A percentile compares a stretch with the other conserved stretches of the same genome.
phyloP scores from a whole-genome alignment of 2,888 invertebrate species.

The Hydrotaea diabolus region DNA sequence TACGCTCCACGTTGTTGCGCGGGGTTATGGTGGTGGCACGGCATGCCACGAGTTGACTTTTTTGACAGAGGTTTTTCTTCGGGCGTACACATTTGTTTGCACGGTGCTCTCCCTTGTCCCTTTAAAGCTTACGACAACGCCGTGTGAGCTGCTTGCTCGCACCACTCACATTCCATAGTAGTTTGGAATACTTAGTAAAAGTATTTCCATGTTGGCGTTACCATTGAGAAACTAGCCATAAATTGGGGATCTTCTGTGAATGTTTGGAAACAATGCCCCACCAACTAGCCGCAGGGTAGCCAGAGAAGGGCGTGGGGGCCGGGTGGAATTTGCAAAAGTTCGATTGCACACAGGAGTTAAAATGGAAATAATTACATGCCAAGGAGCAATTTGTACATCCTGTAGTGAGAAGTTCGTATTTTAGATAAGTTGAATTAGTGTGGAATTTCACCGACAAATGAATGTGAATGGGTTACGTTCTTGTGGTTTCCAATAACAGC shows the following conservation, averaged over 20 bases:
- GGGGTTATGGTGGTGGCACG: too few relatives aligned
- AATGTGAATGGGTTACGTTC: background rate
- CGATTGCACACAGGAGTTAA: background rate
- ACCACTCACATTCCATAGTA: background rate
- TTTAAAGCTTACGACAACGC: background rate
- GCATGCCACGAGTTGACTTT: too few relatives aligned
- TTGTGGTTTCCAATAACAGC: background rate
- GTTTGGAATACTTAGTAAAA: background rate
- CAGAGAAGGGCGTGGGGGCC: background rate
- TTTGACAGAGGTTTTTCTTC: background rate
- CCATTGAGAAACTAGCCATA: slow-evolving; percentile 20
- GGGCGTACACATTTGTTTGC: background rate
- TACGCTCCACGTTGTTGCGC: slow-evolving; percentile 18
- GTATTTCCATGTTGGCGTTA: slow-evolving; percentile 9
- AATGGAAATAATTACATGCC: slow-evolving; percentile 65
- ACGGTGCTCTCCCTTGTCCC: background rate
- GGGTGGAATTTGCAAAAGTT: background rate
- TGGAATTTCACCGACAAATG: background rate
- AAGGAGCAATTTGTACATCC: slow-evolving; percentile 66
- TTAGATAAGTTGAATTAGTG: slow-evolving; percentile 10
- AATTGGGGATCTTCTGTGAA: slow-evolving; percentile 8
- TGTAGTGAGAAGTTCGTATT: slow-evolving; percentile 12
- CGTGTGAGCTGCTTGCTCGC: background rate
- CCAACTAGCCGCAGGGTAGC: background rate
- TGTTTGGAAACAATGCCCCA: background rate